These are phyloP conservation scores for Electrophaes corylata DNA, from an alignment of 2,888 invertebrate species.

Conservation along the genomic window DNA sequence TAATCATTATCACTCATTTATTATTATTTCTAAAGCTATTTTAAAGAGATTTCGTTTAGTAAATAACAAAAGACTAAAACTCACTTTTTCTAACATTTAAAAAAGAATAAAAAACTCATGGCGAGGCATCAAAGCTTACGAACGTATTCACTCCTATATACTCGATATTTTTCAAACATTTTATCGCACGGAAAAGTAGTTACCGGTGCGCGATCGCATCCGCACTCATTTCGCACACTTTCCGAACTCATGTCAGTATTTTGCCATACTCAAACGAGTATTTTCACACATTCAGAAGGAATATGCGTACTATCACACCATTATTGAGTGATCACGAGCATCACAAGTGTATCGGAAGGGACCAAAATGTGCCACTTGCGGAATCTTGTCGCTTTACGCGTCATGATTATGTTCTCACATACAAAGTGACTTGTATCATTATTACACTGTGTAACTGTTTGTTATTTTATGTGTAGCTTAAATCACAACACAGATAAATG, in stretches of 20 bases:
- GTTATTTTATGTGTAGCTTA: constrained; percentile 27
- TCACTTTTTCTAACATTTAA: not conserved
- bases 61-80: not conserved
- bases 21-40: too few species aligned
- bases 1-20: too few species aligned
- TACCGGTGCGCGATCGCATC: constrained; percentile 78
- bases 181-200: constrained; percentile 80
- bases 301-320: constrained; percentile 60
- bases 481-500: constrained; percentile 26
- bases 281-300: constrained; percentile 42
- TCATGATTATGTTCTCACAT: constrained; percentile 41
- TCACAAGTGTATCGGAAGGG: constrained; percentile 59
- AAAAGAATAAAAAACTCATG: constrained; percentile 11
- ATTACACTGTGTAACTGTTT: constrained; percentile 43
- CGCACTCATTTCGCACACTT: constrained; percentile 65
- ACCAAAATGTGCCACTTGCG: constrained; percentile 40
- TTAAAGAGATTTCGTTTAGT: too few species aligned
- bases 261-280: constrained; percentile 45
- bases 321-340: constrained; percentile 69
- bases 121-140: constrained; percentile 22
- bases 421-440: constrained; percentile 50
- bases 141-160: constrained; percentile 9
- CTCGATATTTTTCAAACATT: constrained; percentile 66
- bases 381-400: constrained; percentile 35
- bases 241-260: constrained; percentile 53